Base-by-base conservation (phyloP, 2,888 invertebrate species). In the Isotomurus palustris region DNA sequence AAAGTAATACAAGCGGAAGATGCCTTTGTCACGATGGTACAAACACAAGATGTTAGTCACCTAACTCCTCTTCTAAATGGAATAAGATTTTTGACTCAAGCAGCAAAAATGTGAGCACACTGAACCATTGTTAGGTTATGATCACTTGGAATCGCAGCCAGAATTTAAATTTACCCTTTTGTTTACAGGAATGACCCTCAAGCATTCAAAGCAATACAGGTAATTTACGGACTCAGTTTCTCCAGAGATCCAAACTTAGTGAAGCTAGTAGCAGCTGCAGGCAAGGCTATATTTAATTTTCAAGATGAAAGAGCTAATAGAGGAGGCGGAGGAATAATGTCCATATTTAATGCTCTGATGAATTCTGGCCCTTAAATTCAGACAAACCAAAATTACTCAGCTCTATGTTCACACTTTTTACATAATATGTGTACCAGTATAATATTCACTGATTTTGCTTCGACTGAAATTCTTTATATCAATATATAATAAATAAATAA, bases 271-370 rank as follows among this genome's bases (percentile, higher is more conserved):
- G 55, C 40, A 4, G 45, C 35, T 36, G 60, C 62, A 40, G 67
- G 67, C 19, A 67, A 64, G 36, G 54, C 58, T 19, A 25, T 67
- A 1, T 67, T 67, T 43, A 62, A 64, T 41, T 43, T 59, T 38
- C 21, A 62, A 10, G 64, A 64, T 29, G 65, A 65, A 40, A 45
- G 60, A 3, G 45, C 54, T n/a, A 40, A 17, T 43, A 3, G 17
- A 21, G 32, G 40, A 40, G 53, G 52, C n/a, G 58, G 58, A 14
- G 57, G 60, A 27, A 45, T 67, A 4, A 61, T 67, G 61, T 65
- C 67, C 2, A 57, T 65, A 5, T 32, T 67, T 10, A 65, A 63
- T 41, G 67, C 67, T 5, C 63, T 67, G 47, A 61, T 67, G 40
- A 63, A 60, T 52, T 60, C 64, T 24, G 47, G 55, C 21, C 27